Percentiles rank a stretch among this genome's conserved stretches.
Evolutionary conservation across 2,888 invertebrate species (phyloP).

Genomic region (Incurvaria masculella): DNA sequence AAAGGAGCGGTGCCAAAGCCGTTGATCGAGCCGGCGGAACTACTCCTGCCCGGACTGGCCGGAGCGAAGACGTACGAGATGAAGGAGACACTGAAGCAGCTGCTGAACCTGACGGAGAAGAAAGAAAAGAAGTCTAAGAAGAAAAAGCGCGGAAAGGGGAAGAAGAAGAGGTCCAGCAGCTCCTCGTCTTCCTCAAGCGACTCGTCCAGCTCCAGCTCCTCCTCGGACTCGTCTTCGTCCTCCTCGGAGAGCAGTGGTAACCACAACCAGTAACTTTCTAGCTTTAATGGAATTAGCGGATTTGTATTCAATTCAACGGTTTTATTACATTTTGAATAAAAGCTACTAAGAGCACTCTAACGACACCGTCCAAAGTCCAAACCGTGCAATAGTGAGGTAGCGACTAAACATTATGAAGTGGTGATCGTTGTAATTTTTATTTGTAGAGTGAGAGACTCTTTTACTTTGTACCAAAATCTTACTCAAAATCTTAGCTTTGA

Average conservation of each 20-base stretch:
- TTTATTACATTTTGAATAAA: no score
- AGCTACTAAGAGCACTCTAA: no score
- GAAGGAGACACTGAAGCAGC: conserved; percentile 63
- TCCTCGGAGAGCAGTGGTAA: conserved; percentile 56
- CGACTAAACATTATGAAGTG: no score
- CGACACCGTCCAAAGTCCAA: no score
- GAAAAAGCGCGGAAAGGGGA: conserved; percentile 63
- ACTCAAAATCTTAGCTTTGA: no score
- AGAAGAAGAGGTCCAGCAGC: conserved; percentile 61
- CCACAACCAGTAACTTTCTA: not conserved
- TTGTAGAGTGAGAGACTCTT: no score
- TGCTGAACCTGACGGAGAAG: conserved; percentile 60
- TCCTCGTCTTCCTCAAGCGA: conserved; percentile 67
- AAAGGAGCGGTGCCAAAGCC: conserved; percentile 59
- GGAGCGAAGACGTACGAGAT: conserved; percentile 58
- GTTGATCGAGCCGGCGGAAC: conserved; percentile 61
- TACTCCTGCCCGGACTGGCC: conserved; percentile 58
- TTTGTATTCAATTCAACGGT: no score
- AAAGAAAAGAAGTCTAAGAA: conserved; percentile 65
- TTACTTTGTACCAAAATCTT: no score
- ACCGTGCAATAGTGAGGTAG: no score
- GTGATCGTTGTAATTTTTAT: no score
- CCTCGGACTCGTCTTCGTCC: conserved; percentile 53
- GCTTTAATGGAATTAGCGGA: no score
- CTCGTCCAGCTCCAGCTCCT: conserved; percentile 62